Evolutionary conservation across 1,140 invertebrate genomes (phyloP), one percentile per base, ranked within the genome.

Genomic region (Matsumurasca onukii): DNA sequence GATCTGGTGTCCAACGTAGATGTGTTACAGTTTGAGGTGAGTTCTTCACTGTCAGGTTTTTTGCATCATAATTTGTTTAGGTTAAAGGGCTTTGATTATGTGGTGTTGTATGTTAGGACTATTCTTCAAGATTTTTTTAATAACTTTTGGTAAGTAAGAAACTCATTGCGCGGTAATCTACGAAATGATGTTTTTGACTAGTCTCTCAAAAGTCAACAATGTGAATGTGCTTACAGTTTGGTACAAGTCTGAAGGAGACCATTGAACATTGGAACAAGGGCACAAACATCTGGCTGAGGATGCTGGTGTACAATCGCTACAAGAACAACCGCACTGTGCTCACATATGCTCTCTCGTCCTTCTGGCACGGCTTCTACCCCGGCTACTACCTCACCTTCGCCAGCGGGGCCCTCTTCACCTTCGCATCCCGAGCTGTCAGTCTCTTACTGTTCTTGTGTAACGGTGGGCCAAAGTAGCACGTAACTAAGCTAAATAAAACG

Each of bases 291-390:
- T 98, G 96, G 96, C 82, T 98, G 31, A 85, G 95, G 65, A 84
- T 87, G 71, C 83, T 95, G 12, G 91, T 93, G 69, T 98, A 97
- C 80, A 92, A 95, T 74, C 86, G 96, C 73, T 82, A 83, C 25
- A 81, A 82, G 34, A 81, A 80, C 59, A 83, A 85, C 73, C 82
- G 86, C 71, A 89, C 88, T 34, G 72, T 88, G 15, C 83, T 88
- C 55, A 97, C 95, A 1, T 98, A 96, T 80, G 80, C 87, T 1
- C 82, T 98, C 55, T 97, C 94, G 27, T 95, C 95, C 20, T 77
- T 98, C 25, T 99, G 97, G 97, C 97, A 99, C 82, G 97, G 93
- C 66, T 98, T 97, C 79, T 95, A 97, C 82, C 95, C 95, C 3
- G 96, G 97, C 15, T 99, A 99, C 82, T 99, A 98, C 79, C 77